phyloP scores from a whole-genome alignment of 2,797 vertebrate genomes.

The Coilia nasus region DNA sequence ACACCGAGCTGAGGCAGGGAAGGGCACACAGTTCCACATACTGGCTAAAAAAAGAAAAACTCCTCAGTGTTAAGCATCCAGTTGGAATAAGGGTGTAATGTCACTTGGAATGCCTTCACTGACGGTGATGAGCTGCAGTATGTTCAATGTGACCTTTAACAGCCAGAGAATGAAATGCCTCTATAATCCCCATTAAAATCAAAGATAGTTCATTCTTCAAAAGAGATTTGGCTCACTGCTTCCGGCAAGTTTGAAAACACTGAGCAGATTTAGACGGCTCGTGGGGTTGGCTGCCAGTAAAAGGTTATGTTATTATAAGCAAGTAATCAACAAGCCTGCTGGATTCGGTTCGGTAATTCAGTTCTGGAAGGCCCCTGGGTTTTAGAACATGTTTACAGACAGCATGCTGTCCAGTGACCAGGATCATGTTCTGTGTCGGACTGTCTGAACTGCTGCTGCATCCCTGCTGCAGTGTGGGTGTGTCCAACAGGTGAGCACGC shows the following conservation, averaged over 20 bases:
- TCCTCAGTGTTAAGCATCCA: too few species aligned
- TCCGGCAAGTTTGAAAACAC: too few species aligned
- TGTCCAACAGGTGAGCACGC: constrained; percentile 1
- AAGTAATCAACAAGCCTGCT: not conserved
- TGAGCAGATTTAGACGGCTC: too few species aligned
- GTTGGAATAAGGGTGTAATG: not conserved
- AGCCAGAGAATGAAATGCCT: not conserved
- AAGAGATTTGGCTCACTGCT: not conserved
- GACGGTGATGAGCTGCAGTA: not conserved
- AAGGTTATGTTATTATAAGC: not conserved
- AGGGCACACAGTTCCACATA: not conserved
- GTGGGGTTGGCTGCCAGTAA: not conserved
- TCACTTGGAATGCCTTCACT: not conserved
- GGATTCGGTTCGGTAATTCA: not conserved
- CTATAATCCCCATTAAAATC: not conserved
- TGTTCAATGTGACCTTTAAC: not conserved
- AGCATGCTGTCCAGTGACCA: not conserved
- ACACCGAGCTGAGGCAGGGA: not conserved
- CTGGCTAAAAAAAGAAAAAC: not conserved
- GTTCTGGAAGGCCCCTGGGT: not conserved
- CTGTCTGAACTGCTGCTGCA: not conserved
- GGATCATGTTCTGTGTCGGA: not conserved
- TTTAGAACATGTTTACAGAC: not conserved
- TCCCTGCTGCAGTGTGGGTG: not conserved
- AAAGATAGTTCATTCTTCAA: not conserved